These are phyloP conservation scores for Malaclemys terrapin DNA, from an alignment of 2,113 vertebrate genomes.

Conservation along the genomic window DNA sequence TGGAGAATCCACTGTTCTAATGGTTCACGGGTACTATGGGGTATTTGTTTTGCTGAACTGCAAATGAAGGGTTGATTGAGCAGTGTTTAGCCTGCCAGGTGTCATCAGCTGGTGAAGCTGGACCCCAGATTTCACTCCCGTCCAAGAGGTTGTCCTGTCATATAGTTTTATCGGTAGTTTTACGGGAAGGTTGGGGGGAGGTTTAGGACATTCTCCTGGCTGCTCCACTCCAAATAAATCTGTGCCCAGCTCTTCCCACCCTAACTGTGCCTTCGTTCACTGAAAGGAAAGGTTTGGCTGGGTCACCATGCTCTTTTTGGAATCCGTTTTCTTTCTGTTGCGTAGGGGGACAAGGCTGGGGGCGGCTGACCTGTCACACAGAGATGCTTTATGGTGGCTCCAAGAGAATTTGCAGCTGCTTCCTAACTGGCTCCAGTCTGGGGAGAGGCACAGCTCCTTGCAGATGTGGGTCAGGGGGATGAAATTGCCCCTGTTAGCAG, in stretches of 20 bases:
- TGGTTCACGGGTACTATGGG: neutral
- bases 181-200: neutral
- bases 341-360: neutral
- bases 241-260: neutral
- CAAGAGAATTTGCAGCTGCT: neutral
- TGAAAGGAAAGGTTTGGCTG: neutral
- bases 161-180: neutral
- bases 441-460: neutral
- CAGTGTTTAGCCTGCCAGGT: neutral
- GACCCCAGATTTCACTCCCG: neutral
- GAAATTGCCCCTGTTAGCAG: neutral
- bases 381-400: neutral
- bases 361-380: accelerated
- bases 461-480: neutral
- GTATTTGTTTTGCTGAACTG: neutral
- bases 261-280: neutral
- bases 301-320: neutral
- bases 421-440: neutral
- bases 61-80: neutral
- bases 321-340: neutral
- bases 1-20: neutral
- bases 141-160: neutral
- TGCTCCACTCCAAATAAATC: neutral
- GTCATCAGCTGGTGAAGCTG: neutral
- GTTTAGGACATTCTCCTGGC: neutral